These are phyloP conservation scores for Microplitis manilae DNA, from an alignment of 2,888 invertebrate species.

Conservation along the genomic window DNA sequence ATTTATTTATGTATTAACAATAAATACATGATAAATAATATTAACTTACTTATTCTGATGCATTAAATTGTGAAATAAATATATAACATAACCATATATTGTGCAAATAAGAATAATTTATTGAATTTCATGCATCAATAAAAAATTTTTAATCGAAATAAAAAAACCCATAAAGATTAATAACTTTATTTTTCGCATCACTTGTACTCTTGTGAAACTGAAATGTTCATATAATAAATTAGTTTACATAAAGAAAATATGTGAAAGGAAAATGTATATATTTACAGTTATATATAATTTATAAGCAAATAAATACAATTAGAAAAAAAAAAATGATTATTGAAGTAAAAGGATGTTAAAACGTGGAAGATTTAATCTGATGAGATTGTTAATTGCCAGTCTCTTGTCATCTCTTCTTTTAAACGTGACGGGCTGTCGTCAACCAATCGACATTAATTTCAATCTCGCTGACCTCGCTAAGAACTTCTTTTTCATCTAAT, in stretches of 20 bases:
- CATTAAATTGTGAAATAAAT: not conserved
- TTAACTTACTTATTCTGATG: not conserved
- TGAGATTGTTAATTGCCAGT: constrained; percentile 45
- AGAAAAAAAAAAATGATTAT: not conserved
- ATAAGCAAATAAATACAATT: constrained; percentile 2
- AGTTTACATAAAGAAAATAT: not conserved
- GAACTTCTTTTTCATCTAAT: constrained; percentile 27
- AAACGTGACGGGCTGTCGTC: constrained; percentile 40
- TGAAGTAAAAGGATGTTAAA: constrained; percentile 5
- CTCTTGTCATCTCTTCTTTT: constrained; percentile 32
- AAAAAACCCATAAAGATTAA: not conserved
- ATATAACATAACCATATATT: not conserved
- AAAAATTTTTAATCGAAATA: not conserved
- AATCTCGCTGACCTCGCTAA: constrained; percentile 49
- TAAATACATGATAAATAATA: too few relatives aligned
- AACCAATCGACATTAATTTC: constrained; percentile 52
- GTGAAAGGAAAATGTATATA: not conserved
- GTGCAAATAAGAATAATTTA: not conserved
- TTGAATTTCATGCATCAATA: not conserved
- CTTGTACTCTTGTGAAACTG: not conserved
- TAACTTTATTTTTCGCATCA: not conserved
- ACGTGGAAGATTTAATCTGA: constrained; percentile 34
- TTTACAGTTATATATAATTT: not conserved
- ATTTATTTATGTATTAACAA: too few relatives aligned
- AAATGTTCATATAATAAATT: not conserved